Evolutionary conservation across 2,113 vertebrate species (phyloP).

Genomic region (Acinonyx jubatus): DNA sequence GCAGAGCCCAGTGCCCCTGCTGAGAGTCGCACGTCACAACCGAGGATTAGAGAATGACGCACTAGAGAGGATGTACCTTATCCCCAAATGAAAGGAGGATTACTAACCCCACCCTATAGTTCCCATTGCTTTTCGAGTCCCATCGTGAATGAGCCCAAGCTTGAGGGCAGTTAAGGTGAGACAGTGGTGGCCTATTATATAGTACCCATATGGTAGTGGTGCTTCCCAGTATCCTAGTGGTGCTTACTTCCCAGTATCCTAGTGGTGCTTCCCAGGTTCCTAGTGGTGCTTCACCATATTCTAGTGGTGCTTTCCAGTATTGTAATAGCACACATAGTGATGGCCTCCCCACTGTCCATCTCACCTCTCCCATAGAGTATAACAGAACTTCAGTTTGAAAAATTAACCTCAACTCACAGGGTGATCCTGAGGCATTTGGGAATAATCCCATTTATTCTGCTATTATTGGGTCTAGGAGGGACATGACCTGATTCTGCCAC

Average conservation of each 20-base stretch:
- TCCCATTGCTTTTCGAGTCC: background rate
- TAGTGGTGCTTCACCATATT: rapidly evolving
- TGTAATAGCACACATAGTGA: rapidly evolving
- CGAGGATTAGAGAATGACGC: background rate
- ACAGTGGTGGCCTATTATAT: rapidly evolving
- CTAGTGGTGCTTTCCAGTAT: too few species aligned
- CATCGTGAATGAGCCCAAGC: background rate
- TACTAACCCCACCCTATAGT: rapidly evolving
- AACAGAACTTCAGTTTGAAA: background rate
- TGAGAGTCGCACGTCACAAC: background rate
- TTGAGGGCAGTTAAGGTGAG: background rate
- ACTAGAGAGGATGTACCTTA: too few species aligned
- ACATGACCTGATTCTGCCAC: background rate
- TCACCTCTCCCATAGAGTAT: background rate
- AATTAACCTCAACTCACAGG: background rate
- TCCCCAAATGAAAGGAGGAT: background rate
- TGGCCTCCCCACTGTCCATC: rapidly evolving
- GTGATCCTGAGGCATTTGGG: background rate
- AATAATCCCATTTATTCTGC: background rate
- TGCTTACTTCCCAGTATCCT: background rate
- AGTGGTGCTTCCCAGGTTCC: background rate
- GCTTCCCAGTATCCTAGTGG: rapidly evolving
- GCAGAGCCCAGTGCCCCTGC: background rate
- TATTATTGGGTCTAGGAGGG: background rate
- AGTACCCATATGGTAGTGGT: rapidly evolving